Base-by-base conservation (phyloP, 2,888 invertebrate species). In the Xanthia togata region DNA sequence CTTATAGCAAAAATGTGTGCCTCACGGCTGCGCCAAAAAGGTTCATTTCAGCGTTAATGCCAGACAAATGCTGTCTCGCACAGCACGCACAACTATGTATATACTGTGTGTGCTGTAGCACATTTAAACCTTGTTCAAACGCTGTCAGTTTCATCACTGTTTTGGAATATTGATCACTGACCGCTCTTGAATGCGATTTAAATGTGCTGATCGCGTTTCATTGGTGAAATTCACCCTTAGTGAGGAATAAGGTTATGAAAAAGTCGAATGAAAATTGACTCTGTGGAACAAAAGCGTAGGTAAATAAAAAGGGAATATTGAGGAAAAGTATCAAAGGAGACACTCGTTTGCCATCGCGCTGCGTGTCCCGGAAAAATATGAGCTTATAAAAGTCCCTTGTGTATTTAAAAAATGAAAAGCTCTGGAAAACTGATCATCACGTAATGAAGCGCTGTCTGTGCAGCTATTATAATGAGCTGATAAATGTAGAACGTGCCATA, bases 301-400 rank as follows among this genome's bases (percentile, higher is more conserved):
- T 31, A 53, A 78, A 47, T n/a, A 62, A 69, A 77, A 78, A 31
- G 4, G 14, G 68, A 53, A 78, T 38, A 38, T 62, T 35, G 44
- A 35, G 23, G 35, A 6, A 69, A 41, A 20, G 11, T 70, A n/a
- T 78, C 70, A 78, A 78, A 77, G 44, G 38, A 70, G n/a, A 47
- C 47, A 47, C 55, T 55, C 26, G 47, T 77, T 77, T 63, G 38
- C 8, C 38, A 31, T 20, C 1, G 20, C 14, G 26, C 78, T 26
- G 38, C 53, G 6, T 70, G 70, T 62, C n/a, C n/a, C 31, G 41
- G n/a, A n/a, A 77, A 77, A 77, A 70, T 57, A 63, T 63, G 26
- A 23, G 31, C 12, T 14, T 55, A 38, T 20, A 73, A 31, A 44
- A 5, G 20, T 31, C 35, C 14, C 9, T 53, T 69, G 78, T 62